Conservation (phyloP, 2,797 vertebrate species). For the Aselliscus stoliczkanus region DNA sequence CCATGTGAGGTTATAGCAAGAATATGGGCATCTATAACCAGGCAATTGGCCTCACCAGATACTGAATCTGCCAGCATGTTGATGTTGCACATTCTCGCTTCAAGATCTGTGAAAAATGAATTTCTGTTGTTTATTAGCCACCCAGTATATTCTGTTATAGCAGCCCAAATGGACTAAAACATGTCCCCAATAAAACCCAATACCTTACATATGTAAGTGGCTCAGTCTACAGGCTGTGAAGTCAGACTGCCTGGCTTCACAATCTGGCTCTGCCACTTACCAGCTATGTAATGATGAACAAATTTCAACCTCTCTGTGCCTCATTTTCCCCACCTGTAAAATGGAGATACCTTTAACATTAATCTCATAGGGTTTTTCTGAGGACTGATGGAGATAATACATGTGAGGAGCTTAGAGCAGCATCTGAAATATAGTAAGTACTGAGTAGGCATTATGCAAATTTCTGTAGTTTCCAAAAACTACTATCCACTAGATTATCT, state of each 20-base stretch:
- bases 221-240: not conserved
- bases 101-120: not conserved
- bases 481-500: not conserved
- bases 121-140: not conserved
- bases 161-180: not conserved
- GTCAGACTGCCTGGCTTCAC: not conserved
- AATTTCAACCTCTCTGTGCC: not conserved
- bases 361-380: not conserved
- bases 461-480: constrained; percentile 15
- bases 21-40: not conserved
- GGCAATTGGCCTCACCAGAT: not conserved
- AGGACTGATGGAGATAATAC: not conserved
- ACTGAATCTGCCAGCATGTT: not conserved
- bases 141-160: not conserved
- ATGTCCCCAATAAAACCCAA: not conserved
- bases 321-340: constrained; percentile 32
- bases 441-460: not conserved
- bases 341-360: not conserved
- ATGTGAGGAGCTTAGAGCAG: not conserved
- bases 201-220: not conserved
- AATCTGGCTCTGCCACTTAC: not conserved
- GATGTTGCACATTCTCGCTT: not conserved
- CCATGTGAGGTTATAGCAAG: not conserved
- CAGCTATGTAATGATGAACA: not conserved
- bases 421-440: not conserved